phyloP scores from a whole-genome alignment of 23 tunicate species.

The Phallusia fumigata region DNA sequence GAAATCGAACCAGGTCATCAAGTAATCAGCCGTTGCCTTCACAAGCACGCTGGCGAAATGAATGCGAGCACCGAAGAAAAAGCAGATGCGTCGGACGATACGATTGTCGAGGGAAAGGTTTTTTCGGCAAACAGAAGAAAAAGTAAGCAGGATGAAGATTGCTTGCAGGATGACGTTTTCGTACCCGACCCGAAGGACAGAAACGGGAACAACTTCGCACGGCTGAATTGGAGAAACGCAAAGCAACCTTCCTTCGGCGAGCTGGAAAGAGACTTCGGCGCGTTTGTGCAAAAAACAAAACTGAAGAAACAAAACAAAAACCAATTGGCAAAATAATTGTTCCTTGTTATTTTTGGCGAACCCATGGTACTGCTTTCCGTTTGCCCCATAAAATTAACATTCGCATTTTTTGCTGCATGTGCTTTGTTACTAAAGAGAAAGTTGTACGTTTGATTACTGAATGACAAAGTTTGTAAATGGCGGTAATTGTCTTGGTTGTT shows the following conservation, averaged over 20 bases:
- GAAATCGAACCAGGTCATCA: slow-evolving; percentile 12
- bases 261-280: neutral
- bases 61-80: no score
- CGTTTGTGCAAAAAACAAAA: neutral
- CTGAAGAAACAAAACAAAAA: neutral
- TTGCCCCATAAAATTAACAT: no score
- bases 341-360: no score
- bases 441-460: no score
- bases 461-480: no score
- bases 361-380: no score
- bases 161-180: slow-evolving; percentile 3
- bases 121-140: no score
- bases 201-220: neutral
- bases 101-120: no score
- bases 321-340: neutral
- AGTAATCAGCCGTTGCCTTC: neutral
- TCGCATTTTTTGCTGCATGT: no score
- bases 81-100: no score
- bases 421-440: no score
- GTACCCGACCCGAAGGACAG: neutral
- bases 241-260: slow-evolving; percentile 19
- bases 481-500: no score
- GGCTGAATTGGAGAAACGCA: neutral
- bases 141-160: neutral
- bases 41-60: neutral